Conservation (phyloP, 2,888 invertebrate species). For the Chrysomela aeneicollis region DNA sequence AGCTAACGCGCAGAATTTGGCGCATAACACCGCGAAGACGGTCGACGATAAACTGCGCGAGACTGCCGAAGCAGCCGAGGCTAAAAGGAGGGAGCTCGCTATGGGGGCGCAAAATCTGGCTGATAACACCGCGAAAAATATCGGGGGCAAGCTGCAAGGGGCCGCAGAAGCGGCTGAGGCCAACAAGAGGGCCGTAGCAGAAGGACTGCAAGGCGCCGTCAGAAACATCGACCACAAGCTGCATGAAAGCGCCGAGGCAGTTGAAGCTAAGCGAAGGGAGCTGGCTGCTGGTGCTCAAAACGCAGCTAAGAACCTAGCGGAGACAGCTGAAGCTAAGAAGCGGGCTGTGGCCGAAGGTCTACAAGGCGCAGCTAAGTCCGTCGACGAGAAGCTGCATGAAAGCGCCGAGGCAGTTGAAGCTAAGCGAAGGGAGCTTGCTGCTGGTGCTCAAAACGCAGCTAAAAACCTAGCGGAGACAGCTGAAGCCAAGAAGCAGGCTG, state of each 20-base stretch:
- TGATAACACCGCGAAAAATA: slow-evolving; percentile 52
- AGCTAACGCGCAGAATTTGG: slow-evolving; percentile 29
- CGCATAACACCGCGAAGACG: slow-evolving; percentile 12
- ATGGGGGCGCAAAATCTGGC: slow-evolving; percentile 39
- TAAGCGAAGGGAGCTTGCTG: slow-evolving; percentile 28
- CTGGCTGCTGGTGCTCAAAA: slow-evolving; percentile 30
- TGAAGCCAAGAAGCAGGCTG: slow-evolving; percentile 15
- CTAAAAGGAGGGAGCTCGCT: slow-evolving; percentile 31
- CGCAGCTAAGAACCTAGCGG: slow-evolving; percentile 17
- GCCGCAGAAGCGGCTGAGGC: slow-evolving; percentile 35
- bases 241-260: too few relatives aligned
- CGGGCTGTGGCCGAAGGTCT: slow-evolving; percentile 25
- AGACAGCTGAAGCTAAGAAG: slow-evolving; percentile 32
- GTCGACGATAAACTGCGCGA: slow-evolving; percentile 67
- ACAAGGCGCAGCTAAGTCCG: background rate
- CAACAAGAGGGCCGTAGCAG: slow-evolving; percentile 22
- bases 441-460: slow-evolving; percentile 29
- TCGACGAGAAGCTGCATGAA: too few relatives aligned
- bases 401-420: slow-evolving; percentile 16
- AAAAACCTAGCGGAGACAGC: too few relatives aligned
- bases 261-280: slow-evolving; percentile 32
- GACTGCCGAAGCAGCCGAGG: slow-evolving; percentile 39
- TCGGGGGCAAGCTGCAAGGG: slow-evolving; percentile 68
- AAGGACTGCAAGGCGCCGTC: slow-evolving; percentile 21
- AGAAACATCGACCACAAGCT: background rate